Evolutionary conservation across 1,140 invertebrate species (phyloP).

Genomic region (Lepidurus packardi): DNA sequence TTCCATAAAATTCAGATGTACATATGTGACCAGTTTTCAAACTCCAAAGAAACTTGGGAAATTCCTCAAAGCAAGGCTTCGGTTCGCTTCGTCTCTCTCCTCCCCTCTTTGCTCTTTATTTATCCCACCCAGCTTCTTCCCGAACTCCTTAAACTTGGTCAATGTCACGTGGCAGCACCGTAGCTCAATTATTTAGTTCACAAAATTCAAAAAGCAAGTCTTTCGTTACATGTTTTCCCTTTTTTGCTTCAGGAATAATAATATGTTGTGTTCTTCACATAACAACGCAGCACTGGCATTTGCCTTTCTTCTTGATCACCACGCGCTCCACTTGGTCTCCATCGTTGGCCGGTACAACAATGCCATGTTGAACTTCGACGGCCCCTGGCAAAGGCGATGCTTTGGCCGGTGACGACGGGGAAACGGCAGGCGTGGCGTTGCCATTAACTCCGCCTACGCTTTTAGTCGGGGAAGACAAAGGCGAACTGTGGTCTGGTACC

Average conservation of each 20-base stretch:
- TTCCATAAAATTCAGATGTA: not conserved
- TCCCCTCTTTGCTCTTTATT: not conserved
- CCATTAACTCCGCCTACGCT: constrained; percentile 40
- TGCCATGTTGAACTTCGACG: constrained; percentile 68
- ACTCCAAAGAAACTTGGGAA: not conserved
- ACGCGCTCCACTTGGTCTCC: constrained; percentile 75
- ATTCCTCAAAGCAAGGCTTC: not conserved
- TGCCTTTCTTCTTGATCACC: constrained; percentile 80
- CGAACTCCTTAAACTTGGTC: not conserved
- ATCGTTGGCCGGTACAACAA: constrained; percentile 59
- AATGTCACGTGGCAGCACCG: not conserved
- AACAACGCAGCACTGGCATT: constrained; percentile 81
- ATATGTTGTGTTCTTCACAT: constrained; percentile 56
- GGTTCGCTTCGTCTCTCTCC: not conserved
- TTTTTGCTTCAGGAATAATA: not conserved
- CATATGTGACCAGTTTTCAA: not conserved
- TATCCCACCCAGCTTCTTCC: not conserved
- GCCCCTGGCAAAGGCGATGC: constrained; percentile 45
- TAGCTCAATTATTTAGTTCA: not conserved
- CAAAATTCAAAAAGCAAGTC: not conserved
- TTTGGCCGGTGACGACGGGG: constrained; percentile 37
- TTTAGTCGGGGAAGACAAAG: constrained; percentile 27
- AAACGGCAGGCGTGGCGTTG: constrained; percentile 41
- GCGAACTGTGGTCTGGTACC: constrained; percentile 28
- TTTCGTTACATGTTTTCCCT: not conserved